These are phyloP conservation scores for Caloenas nicobarica DNA, from an alignment of 2,113 vertebrate genomes.

Conservation along the genomic window DNA sequence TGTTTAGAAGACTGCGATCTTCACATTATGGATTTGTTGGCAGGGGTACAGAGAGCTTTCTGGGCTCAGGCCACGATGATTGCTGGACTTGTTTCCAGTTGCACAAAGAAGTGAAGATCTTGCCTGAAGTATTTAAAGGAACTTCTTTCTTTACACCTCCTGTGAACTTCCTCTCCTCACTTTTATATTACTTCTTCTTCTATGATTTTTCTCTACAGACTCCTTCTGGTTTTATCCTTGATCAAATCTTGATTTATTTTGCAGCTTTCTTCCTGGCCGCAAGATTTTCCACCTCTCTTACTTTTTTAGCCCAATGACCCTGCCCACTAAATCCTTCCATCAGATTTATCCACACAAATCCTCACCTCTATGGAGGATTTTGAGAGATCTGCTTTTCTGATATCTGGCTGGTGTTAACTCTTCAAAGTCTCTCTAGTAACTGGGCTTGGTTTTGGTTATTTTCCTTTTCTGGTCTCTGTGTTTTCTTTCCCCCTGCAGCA, in stretches of 20 bases:
- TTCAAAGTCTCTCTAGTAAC: not conserved
- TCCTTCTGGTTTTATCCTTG: slow-evolving; percentile 23
- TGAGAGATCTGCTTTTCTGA: not conserved
- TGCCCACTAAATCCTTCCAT: slow-evolving; percentile 19
- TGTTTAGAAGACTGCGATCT: not conserved
- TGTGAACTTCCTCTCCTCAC: slow-evolving; percentile 5
- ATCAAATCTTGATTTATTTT: slow-evolving; percentile 45
- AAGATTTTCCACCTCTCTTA: slow-evolving; percentile 25
- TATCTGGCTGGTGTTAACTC: not conserved
- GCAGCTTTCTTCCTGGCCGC: not conserved
- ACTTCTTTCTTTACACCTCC: not conserved
- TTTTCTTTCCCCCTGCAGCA: not conserved
- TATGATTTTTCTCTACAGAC: not conserved
- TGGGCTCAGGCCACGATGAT: not conserved
- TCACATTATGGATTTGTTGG: not conserved
- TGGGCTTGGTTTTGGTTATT: not conserved
- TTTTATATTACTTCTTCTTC: not conserved
- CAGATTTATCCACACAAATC: slow-evolving; percentile 22
- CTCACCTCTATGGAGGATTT: not conserved
- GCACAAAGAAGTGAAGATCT: not conserved
- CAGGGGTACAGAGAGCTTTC: slow-evolving; percentile 15
- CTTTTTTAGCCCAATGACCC: not conserved
- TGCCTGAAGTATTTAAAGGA: not conserved
- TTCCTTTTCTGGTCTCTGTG: not conserved
- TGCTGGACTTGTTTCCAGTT: slow-evolving; percentile 30